Evolutionary conservation across 1,140 invertebrate genomes (phyloP), one percentile per base, ranked within the genome.

Genomic region (Pteromalus puparum): DNA sequence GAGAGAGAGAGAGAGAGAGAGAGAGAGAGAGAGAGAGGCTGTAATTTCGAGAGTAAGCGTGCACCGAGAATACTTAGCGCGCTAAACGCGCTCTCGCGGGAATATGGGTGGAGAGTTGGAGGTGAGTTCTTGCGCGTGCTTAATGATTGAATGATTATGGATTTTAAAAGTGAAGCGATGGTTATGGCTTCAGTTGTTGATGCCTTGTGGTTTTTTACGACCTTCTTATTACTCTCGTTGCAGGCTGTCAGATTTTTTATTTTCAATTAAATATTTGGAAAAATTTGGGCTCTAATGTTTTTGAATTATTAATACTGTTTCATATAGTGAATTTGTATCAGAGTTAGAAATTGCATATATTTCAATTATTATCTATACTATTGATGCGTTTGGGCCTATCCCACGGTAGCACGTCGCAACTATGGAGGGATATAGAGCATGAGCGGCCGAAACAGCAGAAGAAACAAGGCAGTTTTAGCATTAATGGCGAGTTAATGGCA

Each of bases 61-160:
- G 73, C 72, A 18, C 24, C 9, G 13, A 34, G 28, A 65, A 42
- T 82, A 67, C 34, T 75, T 82, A 82, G 24, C 30, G 74, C 74
- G 53, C 18, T 77, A 76, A 83, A 77, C 70, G 74, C 42, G 68
- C 53, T 65, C 5, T 42, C 38, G 26, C 38, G 26, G 34, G 18
- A 67, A 75, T 65, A n/a, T 12, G 77, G 77, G 38, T 9, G 18
- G 6, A 26, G 70, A 65, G 46, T 61, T 4, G 21, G 68, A 81
- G 15, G 65, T 42, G 61, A 67, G 10, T 46, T 82, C 53, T 75
- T 30, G 30, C 13, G 24, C 28, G 46, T 21, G 30, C 18, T 68
- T 83, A 70, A 77, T 77, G 61, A 83, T 83, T 77, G 9, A 82
- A 82, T 65, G 48, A 82, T 82, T 83, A 76, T 76, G 61, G 74